Base-by-base conservation (phyloP, 2,113 vertebrate genomes). In the Pelecanus crispus region DNA sequence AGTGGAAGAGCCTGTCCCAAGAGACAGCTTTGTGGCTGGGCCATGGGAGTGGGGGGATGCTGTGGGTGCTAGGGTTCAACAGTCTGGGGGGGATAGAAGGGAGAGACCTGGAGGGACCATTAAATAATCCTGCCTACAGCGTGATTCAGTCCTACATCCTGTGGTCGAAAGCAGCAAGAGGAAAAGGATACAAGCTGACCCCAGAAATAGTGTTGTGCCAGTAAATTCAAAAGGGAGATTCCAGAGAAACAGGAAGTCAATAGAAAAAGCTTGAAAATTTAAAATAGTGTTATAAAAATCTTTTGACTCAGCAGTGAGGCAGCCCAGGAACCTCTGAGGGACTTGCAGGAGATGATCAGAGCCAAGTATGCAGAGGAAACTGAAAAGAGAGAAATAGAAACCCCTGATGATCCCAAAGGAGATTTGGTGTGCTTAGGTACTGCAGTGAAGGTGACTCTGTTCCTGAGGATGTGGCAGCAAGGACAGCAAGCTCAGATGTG, bases 221-320 rank as follows among this genome's bases (percentile, higher is more conserved):
- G 80, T 88, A 68, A 94, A 68, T 47, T 25, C 0, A 2, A 86
- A 92, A 94, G 71, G 70, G 86, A 88, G 62, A 77, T 90, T 96
- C 71, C 49, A 61, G 62, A 47, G 75, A 94, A 94, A 96, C 89
- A 58, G 86, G 96, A 96, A 96, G 79, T 80, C 0, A 5, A 45
- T 4, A 88, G n/a, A 94, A 83, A 92, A 70, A 94, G 55, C 31
- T 18, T 93, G 61, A 61, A 71, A 47, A 61, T 50, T 22, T 65
- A 38, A 91, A 79, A 49, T 7, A 63, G 11, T 4, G 15, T 50
- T 50, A 18, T 55, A 61, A 72, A 90, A 83, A 56, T 14, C 20
- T 40, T 88, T 21, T 10, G 31, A 26, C n/a, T 94, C 53, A 82
- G 61, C 88, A 59, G 38, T 36, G n/a, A 28, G 10, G 25, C 34